phyloP scores from a whole-genome alignment of 2,113 vertebrate species.

The Entelurus aequoreus region DNA sequence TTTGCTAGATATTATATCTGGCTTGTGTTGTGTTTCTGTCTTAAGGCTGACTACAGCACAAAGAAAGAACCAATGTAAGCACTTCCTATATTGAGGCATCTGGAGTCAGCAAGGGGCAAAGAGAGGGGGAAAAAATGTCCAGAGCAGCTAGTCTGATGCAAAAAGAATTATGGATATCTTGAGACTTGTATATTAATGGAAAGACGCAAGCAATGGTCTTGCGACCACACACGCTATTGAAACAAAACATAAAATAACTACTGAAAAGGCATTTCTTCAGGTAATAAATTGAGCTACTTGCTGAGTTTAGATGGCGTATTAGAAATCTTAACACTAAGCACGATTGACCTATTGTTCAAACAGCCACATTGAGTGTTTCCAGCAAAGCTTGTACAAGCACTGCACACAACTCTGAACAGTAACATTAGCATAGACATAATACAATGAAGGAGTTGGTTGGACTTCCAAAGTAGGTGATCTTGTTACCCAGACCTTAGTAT shows the following conservation, averaged over 20 bases:
- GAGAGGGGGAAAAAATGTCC: constrained; percentile 22
- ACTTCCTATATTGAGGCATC: constrained; percentile 51
- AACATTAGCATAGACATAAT: neutral
- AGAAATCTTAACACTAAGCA: constrained; percentile 50
- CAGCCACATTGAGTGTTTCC: neutral
- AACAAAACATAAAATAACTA: constrained; percentile 53
- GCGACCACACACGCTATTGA: constrained; percentile 42
- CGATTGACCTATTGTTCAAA: constrained; percentile 21
- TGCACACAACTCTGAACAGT: too few species aligned
- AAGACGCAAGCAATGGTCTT: constrained; percentile 34
- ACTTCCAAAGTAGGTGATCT: too few species aligned
- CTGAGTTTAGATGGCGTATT: constrained; percentile 39
- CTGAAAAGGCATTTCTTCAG: constrained; percentile 29
- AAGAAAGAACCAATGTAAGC: constrained; percentile 65
- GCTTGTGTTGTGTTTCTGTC: constrained; percentile 58
- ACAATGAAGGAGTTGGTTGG: neutral
- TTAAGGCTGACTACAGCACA: constrained; percentile 64
- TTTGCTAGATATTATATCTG: constrained; percentile 56
- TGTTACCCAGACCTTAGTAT: too few species aligned
- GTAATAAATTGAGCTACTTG: constrained; percentile 43
- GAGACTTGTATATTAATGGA: constrained; percentile 51
- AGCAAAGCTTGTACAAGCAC: too few species aligned
- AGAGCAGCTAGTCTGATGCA: constrained; percentile 26
- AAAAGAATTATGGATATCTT: constrained; percentile 9
- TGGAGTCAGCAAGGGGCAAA: constrained; percentile 48